Evolutionary conservation across 2,888 invertebrate species (phyloP).

Genomic region (Ichneumon xanthorius): DNA sequence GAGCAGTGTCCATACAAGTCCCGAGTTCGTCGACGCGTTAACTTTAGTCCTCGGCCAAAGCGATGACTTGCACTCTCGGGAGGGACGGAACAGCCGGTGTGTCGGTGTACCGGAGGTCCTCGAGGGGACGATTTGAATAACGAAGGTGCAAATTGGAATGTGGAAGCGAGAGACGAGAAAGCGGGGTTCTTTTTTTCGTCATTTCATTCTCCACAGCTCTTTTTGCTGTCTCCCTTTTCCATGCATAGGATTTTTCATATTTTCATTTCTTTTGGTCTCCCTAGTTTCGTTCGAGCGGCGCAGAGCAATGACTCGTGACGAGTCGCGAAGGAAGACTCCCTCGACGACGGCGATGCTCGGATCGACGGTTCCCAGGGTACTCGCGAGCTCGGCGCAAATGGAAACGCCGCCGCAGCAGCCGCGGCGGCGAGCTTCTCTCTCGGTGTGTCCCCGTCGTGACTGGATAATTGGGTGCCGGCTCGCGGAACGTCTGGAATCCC

Average conservation of each 20-base stretch:
- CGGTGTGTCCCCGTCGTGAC: conserved; percentile 55
- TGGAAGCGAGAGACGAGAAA: conserved; percentile 10
- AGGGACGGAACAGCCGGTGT: conserved; percentile 10
- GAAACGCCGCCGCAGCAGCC: conserved; percentile 36
- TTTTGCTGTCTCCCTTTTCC: conserved; percentile 9
- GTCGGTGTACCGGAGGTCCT: background rate
- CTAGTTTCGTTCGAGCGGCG: conserved; percentile 24
- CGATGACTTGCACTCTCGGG: conserved; percentile 52
- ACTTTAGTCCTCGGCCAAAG: conserved; percentile 22
- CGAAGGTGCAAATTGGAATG: conserved; percentile 56
- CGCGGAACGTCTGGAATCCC: conserved; percentile 59
- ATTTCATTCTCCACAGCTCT: background rate
- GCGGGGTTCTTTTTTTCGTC: background rate
- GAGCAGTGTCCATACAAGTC: conserved; percentile 10
- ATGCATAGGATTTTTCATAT: conserved; percentile 1
- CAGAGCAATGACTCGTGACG: conserved; percentile 59
- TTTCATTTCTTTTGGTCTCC: background rate
- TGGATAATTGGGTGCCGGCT: conserved; percentile 63
- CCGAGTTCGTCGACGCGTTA: conserved; percentile 47
- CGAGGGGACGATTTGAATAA: conserved; percentile 51
- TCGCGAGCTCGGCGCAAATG: conserved; percentile 40
- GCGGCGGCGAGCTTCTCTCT: background rate
- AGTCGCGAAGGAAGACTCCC: conserved; percentile 34
- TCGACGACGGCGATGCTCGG: conserved; percentile 1
- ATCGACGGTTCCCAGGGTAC: conserved; percentile 55